A percentile compares a stretch with the other conserved stretches of the same genome.
These are phyloP conservation scores for Gobio occitaniae DNA, from an alignment of 2,797 vertebrate species.

Conservation along the genomic window DNA sequence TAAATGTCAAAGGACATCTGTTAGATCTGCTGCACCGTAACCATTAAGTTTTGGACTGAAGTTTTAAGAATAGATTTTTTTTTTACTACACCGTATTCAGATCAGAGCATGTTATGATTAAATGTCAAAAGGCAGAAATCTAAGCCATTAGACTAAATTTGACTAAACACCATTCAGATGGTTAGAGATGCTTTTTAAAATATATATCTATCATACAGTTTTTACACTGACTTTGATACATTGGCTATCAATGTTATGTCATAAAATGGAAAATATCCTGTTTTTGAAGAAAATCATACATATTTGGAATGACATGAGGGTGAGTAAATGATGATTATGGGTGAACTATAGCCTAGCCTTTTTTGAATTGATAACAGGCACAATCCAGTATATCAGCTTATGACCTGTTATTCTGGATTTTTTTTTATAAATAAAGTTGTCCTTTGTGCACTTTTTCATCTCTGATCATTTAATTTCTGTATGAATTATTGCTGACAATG, in stretches of 20 bases:
- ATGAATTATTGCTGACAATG: background rate
- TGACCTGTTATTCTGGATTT: background rate
- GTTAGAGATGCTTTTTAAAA: background rate
- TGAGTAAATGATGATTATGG: background rate
- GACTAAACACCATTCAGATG: background rate
- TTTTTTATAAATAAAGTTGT: background rate
- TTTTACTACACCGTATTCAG: background rate
- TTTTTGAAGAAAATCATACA: background rate
- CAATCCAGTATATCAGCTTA: background rate
- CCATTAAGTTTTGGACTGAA: background rate
- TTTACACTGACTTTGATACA: background rate
- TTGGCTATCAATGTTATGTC: background rate
- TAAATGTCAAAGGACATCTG: slow-evolving; percentile 3
- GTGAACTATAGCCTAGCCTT: too few species aligned
- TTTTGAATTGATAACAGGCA: background rate
- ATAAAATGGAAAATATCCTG: background rate
- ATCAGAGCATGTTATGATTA: background rate
- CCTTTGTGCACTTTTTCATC: background rate
- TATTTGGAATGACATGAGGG: background rate
- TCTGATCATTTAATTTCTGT: background rate
- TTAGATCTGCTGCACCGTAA: background rate
- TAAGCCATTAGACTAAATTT: background rate
- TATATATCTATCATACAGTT: background rate
- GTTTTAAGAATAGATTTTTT: background rate
- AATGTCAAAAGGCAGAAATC: background rate